These are phyloP conservation scores for Caenorhabditis zanzibari DNA, from an alignment of 2,888 invertebrate species.

Conservation along the genomic window DNA sequence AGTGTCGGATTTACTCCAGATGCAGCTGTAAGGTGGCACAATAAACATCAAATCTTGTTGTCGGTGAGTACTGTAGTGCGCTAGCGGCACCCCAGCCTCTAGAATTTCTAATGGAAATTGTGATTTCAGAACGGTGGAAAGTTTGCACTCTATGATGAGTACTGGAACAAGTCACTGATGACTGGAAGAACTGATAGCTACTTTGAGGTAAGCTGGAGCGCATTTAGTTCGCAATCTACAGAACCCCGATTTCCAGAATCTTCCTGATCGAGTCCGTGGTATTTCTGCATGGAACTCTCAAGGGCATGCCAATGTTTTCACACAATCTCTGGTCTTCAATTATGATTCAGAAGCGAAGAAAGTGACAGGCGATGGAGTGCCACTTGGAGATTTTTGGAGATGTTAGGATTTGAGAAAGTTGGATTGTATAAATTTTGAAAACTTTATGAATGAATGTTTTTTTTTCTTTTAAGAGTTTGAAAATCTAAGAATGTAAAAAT, in stretches of 20 bases:
- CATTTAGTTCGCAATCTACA: no score
- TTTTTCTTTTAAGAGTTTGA: neutral
- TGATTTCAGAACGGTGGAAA: slow-evolving; percentile 68
- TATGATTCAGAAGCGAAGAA: slow-evolving; percentile 65
- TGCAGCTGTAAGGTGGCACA: slow-evolving; percentile 69
- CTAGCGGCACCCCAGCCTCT: no score
- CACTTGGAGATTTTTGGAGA: slow-evolving; percentile 64
- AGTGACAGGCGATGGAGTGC: slow-evolving; percentile 59
- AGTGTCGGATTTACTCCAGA: slow-evolving; percentile 67
- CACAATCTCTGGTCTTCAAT: slow-evolving; percentile 63
- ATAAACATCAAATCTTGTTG: slow-evolving; percentile 69
- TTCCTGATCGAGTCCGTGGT: slow-evolving; percentile 70
- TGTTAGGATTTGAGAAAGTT: slow-evolving; percentile 32
- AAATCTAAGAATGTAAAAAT: no score
- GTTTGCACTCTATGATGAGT: slow-evolving; percentile 72
- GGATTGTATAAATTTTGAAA: neutral
- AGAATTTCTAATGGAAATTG: neutral
- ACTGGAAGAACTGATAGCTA: slow-evolving; percentile 64
- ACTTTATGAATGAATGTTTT: neutral
- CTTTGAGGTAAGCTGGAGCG: slow-evolving; percentile 57
- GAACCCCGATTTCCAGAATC: slow-evolving; percentile 63
- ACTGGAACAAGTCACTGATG: slow-evolving; percentile 73
- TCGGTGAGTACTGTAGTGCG: slow-evolving; percentile 68
- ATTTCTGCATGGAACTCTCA: slow-evolving; percentile 61
- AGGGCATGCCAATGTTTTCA: slow-evolving; percentile 63